These are phyloP conservation scores for Melanocharis versteri DNA, from an alignment of 2,113 vertebrate genomes.

Conservation along the genomic window DNA sequence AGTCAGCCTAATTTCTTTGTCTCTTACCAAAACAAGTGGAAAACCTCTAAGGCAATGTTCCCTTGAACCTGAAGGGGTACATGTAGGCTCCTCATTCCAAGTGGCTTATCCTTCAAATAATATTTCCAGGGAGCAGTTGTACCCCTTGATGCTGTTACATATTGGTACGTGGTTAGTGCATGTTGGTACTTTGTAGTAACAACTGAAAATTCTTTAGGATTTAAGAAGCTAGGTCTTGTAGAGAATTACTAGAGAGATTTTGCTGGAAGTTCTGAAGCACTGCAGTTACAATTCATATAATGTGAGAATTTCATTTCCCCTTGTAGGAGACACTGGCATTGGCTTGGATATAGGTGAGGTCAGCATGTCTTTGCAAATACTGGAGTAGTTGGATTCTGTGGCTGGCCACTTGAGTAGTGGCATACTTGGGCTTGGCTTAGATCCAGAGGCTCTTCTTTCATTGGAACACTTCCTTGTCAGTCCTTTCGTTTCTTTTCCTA, in stretches of 20 bases:
- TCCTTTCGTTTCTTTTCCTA: background rate
- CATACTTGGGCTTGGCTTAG: background rate
- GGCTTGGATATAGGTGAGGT: background rate
- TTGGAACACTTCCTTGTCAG: background rate
- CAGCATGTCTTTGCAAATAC: background rate
- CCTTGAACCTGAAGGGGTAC: background rate
- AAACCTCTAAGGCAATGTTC: background rate
- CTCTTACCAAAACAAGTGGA: background rate
- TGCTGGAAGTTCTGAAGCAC: background rate
- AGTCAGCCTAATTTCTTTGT: background rate
- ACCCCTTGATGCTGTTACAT: background rate
- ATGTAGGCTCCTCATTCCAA: background rate
- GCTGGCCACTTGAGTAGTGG: background rate
- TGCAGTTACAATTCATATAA: background rate
- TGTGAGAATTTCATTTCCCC: accelerated
- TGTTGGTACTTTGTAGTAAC: background rate
- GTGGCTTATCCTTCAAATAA: background rate
- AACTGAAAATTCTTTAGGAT: background rate
- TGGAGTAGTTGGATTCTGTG: background rate
- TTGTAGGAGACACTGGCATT: background rate
- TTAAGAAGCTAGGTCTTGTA: background rate
- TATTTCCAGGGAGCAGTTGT: background rate
- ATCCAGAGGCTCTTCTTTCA: constrained; percentile 13
- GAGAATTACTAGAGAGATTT: background rate
- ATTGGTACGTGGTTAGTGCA: background rate